Conservation (phyloP, 2,113 vertebrate species). For the Danionella cerebrum region DNA sequence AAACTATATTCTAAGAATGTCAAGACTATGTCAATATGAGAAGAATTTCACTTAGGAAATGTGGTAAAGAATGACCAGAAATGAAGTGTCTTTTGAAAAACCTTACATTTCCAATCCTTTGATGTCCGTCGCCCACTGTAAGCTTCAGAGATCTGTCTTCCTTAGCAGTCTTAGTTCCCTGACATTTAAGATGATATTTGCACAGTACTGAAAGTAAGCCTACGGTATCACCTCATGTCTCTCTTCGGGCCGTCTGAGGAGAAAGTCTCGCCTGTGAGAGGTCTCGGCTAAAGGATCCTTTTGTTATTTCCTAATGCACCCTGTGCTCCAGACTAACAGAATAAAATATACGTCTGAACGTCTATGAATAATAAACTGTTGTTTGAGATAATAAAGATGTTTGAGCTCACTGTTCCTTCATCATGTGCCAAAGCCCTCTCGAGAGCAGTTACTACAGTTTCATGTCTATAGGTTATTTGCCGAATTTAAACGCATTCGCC, state of each 20-base stretch:
- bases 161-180: not conserved
- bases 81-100: not conserved
- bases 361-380: constrained; percentile 25
- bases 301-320: not conserved
- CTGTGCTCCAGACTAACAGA: not conserved
- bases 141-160: not conserved
- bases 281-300: constrained; percentile 1
- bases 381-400: constrained; percentile 16
- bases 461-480: not conserved
- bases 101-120: not conserved
- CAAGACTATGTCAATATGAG: no score
- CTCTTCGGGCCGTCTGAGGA: constrained; percentile 7
- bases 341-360: constrained; percentile 15
- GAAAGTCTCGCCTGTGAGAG: not conserved
- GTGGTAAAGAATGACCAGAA: not conserved
- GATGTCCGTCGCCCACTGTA: not conserved
- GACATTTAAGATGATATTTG: constrained; percentile 26
- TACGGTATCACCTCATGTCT: constrained; percentile 2
- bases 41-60: no score
- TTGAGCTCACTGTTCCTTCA: not conserved
- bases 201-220: not conserved
- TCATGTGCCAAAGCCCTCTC: not conserved
- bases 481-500: not conserved
- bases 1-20: not conserved
- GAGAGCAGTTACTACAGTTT: not conserved